Conservation (phyloP, 2,797 vertebrate species). For the Trichosurus vulpecula region DNA sequence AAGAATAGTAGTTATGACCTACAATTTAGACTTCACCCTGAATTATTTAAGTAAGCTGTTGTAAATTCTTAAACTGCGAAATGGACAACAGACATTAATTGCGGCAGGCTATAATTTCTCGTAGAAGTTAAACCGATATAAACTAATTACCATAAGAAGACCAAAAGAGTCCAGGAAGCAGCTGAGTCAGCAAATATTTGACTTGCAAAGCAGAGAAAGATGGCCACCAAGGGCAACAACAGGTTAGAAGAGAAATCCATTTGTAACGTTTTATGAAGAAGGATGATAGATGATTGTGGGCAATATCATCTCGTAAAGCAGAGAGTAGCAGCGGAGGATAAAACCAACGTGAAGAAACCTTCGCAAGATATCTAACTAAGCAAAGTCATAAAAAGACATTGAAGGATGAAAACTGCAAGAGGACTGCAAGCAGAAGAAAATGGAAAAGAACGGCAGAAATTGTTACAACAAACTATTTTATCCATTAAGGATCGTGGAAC, state of each 20-base stretch:
- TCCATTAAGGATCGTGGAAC: neutral
- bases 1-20: neutral
- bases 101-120: neutral
- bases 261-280: neutral
- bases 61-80: neutral
- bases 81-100: neutral
- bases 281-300: neutral
- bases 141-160: neutral
- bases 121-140: neutral
- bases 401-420: neutral
- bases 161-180: neutral
- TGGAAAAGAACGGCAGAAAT: neutral
- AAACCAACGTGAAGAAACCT: neutral
- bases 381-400: neutral
- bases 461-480: neutral
- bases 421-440: neutral
- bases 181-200: neutral
- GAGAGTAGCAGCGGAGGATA: neutral
- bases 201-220: neutral
- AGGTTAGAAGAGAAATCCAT: neutral
- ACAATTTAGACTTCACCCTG: neutral
- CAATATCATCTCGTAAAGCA: neutral
- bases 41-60: neutral
- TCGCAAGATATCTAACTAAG: neutral
- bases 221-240: neutral